These are phyloP conservation scores for Anhinga rufa DNA, from an alignment of 2,113 vertebrate genomes.

Conservation along the genomic window DNA sequence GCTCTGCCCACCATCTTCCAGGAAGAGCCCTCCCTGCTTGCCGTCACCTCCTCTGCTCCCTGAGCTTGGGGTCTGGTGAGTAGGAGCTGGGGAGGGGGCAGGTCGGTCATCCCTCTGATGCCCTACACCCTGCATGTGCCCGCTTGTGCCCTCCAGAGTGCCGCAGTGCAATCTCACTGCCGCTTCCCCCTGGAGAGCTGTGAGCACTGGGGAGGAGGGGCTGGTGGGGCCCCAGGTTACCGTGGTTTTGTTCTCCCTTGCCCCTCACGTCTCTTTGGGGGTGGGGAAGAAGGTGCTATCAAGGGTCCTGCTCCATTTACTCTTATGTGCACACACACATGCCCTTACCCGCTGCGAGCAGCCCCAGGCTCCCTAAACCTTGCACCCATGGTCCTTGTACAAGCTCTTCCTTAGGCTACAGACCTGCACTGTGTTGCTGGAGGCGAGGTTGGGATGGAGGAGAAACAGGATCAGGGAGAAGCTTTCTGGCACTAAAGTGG, in stretches of 20 bases:
- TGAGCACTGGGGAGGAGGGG: fast-evolving
- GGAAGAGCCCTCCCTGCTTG: background rate
- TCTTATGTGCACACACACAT: background rate
- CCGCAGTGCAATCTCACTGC: fast-evolving
- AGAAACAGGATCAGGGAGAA: background rate
- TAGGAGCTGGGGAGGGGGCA: fast-evolving
- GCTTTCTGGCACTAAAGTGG: background rate
- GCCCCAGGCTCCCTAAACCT: background rate
- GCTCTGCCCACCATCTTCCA: background rate
- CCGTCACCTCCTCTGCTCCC: background rate
- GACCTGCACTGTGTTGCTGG: background rate
- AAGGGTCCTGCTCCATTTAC: background rate
- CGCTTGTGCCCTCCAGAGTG: background rate
- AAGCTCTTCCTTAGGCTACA: background rate
- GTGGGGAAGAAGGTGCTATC: background rate
- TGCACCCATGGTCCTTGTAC: fast-evolving
- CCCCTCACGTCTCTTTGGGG: background rate
- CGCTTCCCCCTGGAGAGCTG: background rate
- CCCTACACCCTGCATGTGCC: background rate
- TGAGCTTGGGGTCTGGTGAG: background rate
- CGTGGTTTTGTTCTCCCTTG: background rate
- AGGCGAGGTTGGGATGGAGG: background rate
- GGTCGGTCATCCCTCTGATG: background rate
- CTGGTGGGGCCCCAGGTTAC: background rate
- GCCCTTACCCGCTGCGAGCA: background rate